These are phyloP conservation scores for Actinopyga echinites DNA, from an alignment of 53 echinoderm and acorn worm species.

Conservation along the genomic window DNA sequence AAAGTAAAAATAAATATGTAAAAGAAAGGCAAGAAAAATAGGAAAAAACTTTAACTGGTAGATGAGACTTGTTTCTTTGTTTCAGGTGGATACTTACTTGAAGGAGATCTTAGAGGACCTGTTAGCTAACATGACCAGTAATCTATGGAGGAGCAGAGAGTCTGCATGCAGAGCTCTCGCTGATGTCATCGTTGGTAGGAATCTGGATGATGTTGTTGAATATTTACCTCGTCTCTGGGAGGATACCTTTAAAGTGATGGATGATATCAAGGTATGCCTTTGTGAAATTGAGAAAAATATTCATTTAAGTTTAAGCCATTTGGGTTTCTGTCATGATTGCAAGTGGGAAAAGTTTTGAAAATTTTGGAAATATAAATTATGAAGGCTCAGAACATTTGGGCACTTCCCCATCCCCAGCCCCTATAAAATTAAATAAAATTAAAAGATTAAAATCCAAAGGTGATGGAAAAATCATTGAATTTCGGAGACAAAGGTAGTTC, in stretches of 20 bases:
- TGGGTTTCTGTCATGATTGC: too few species aligned
- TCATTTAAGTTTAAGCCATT: background rate
- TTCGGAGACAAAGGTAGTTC: too few species aligned
- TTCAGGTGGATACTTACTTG: constrained; percentile 77
- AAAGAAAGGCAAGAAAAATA: too few species aligned
- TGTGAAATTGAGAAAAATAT: background rate
- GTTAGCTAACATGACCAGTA: constrained; percentile 70
- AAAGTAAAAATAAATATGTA: too few species aligned
- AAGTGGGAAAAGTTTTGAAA: background rate
- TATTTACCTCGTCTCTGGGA: constrained; percentile 86
- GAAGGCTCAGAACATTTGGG: background rate
- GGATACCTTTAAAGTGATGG: constrained; percentile 77
- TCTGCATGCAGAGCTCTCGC: constrained; percentile 87
- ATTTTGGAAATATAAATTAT: background rate
- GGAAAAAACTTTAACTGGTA: too few species aligned
- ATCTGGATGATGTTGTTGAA: constrained; percentile 78
- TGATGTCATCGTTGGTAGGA: constrained; percentile 81
- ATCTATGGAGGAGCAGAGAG: constrained; percentile 84
- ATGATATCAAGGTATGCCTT: constrained; percentile 83
- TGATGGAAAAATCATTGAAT: too few species aligned
- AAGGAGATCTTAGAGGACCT: constrained; percentile 80
- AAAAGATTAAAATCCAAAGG: too few species aligned
- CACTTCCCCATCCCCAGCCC: too few species aligned
- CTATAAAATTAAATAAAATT: too few species aligned
- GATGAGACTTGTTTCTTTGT: background rate